phyloP scores from a whole-genome alignment of 2,797 vertebrate genomes.

The Coregonus suidteri region DNA sequence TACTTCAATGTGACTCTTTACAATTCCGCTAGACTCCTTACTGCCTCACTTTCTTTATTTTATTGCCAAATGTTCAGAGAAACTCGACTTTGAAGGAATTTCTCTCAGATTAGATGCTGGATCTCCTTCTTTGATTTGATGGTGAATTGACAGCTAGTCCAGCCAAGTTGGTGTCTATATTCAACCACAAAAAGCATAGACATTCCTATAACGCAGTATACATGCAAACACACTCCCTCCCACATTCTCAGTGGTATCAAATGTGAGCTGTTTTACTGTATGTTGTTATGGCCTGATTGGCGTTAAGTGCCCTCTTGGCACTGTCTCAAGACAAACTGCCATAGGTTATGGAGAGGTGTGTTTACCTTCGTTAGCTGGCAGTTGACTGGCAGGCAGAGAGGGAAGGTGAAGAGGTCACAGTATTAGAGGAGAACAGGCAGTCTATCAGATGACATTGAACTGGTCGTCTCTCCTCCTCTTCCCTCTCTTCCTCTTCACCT shows the following conservation, averaged over 20 bases:
- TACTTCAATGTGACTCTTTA: too few relatives aligned
- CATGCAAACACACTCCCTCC: slow-evolving; percentile 9
- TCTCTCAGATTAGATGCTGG: not conserved
- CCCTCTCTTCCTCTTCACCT: slow-evolving; percentile 14
- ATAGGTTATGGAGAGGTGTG: slow-evolving; percentile 35
- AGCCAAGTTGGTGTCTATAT: too few relatives aligned
- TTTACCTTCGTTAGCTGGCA: slow-evolving; percentile 6
- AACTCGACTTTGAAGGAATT: too few relatives aligned
- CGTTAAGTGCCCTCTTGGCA: slow-evolving; percentile 39
- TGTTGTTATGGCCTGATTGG: slow-evolving; percentile 26
- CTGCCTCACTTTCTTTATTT: too few relatives aligned
- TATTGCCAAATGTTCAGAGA: too few relatives aligned
- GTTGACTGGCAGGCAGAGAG: slow-evolving; percentile 5
- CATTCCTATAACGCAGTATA: not conserved
- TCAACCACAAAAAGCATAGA: too few relatives aligned
- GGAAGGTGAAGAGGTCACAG: not conserved
- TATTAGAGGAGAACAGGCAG: not conserved
- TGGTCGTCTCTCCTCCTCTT: not conserved
- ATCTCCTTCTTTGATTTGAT: slow-evolving; percentile 7
- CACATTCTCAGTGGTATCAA: slow-evolving; percentile 7
- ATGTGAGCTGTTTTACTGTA: slow-evolving; percentile 20
- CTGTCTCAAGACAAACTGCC: slow-evolving; percentile 36
- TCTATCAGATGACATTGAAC: not conserved
- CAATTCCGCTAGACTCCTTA: too few relatives aligned
- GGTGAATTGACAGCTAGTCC: not conserved